Base-by-base conservation (phyloP, 2,113 vertebrate genomes). In the Albula glossodonta region DNA sequence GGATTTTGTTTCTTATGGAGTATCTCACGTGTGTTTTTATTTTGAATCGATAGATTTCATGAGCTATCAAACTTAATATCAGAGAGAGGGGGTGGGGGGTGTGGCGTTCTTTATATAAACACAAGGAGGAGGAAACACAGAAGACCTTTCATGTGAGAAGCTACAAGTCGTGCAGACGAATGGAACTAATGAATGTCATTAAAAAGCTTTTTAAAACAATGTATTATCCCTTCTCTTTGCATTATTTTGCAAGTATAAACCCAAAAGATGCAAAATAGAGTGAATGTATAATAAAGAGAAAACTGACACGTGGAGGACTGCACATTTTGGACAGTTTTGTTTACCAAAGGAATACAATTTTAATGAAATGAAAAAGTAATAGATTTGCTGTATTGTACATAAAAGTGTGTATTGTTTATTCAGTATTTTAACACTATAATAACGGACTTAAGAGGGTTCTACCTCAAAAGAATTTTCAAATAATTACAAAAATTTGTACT, bases 381-480 rank as follows among this genome's bases (percentile, higher is more conserved):
- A 93, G 92, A 93, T 93, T 94, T 95, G 94, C 95, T 95, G 95
- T 96, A 94, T 93, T 95, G 94, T 95, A 94, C 88, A 95, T 94
- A 93, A 90, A 90, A 87, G 89, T 85, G 83, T 93, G 91, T 94
- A 91, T 94, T 93, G 93, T 94, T 94, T 94, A 94, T 94, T 93
- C 95, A 96, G 94, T 95, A 95, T 95, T 95, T 96, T 94, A 95
- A 94, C 93, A 93, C 95, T 94, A 93, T 92, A 84, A 87, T 87
- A 95, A 96, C 94, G 94, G 95, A 95, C 95, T 95, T 95, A 93
- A 94, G 94, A 95, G 95, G 94, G 94, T 88, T 85, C 95, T 95
- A 95, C 95, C 95, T 96, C 95, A 96, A 94, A 92, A 92, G 89
- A 94, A 94, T 95, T 96, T 96, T 87, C 86, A 84, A 84, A 85